Evolutionary conservation across 2,113 vertebrate genomes (phyloP).

Genomic region (Caranx ignobilis): DNA sequence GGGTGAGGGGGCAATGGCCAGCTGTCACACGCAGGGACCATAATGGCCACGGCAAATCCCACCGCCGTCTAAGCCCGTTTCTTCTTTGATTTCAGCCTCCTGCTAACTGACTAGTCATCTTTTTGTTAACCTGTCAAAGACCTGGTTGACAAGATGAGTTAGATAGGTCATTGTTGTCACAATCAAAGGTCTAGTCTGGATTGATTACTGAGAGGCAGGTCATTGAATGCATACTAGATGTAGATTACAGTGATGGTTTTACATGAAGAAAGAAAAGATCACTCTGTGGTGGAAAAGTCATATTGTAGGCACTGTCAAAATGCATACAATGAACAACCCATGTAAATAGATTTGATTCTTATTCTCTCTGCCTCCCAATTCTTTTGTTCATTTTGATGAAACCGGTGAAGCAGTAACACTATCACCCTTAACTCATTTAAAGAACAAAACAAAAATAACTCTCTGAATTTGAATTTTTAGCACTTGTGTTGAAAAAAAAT

Average conservation of each 20-base stretch:
- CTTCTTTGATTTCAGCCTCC: conserved; percentile 72
- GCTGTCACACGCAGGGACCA: conserved; percentile 76
- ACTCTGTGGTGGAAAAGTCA: not conserved
- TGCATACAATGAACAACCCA: not conserved
- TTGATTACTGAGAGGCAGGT: conserved; percentile 39
- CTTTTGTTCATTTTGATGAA: not conserved
- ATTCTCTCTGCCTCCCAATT: not conserved
- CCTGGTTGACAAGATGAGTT: conserved; percentile 70
- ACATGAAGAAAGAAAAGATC: not conserved
- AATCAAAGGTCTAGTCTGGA: conserved; percentile 54
- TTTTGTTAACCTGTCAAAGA: conserved; percentile 77
- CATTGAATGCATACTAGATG: conserved; percentile 4
- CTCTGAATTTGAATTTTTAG: too few species aligned
- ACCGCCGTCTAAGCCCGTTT: conserved; percentile 61
- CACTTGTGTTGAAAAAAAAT: too few species aligned
- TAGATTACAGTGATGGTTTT: conserved; percentile 18
- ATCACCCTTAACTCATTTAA: not conserved
- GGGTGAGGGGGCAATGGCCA: conserved; percentile 61
- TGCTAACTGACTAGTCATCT: conserved; percentile 74
- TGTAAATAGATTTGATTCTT: not conserved
- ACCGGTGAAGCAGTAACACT: not conserved
- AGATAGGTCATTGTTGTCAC: conserved; percentile 45
- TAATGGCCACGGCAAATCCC: conserved; percentile 74
- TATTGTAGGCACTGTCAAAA: not conserved
- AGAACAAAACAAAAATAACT: not conserved